Evolutionary conservation across 2,888 invertebrate genomes (phyloP).

Genomic region (Clostera curtula): DNA sequence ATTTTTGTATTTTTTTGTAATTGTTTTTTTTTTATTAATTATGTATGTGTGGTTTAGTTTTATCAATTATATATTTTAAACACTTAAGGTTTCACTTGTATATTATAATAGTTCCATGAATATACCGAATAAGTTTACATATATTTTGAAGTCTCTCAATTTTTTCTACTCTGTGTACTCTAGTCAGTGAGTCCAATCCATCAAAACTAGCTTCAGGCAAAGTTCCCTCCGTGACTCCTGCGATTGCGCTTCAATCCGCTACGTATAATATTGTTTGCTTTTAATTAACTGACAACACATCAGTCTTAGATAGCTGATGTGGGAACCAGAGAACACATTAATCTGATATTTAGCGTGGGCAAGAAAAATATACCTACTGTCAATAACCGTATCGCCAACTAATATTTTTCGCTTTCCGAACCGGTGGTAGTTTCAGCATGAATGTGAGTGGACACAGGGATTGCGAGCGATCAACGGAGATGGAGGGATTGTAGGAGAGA

Average conservation of each 20-base stretch:
- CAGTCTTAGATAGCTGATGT: constrained; percentile 17
- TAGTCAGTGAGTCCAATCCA: constrained; percentile 48
- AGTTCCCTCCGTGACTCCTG: constrained; percentile 57
- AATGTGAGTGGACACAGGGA: too few species aligned
- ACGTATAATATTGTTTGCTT: constrained; percentile 57
- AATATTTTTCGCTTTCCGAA: too few species aligned
- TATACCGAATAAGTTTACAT: too few species aligned
- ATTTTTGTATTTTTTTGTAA: too few species aligned
- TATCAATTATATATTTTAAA: too few species aligned
- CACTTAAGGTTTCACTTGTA: too few species aligned
- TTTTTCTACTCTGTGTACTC: constrained; percentile 25
- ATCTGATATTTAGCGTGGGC: neutral
- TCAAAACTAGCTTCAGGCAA: constrained; percentile 54
- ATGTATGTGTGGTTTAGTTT: too few species aligned
- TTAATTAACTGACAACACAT: constrained; percentile 58
- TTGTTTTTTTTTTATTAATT: too few species aligned
- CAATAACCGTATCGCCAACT: neutral
- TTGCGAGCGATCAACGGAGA: too few species aligned
- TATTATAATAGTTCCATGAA: too few species aligned
- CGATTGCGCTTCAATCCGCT: constrained; percentile 42
- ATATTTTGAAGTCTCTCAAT: constrained; percentile 14
- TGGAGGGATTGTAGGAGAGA: too few species aligned
- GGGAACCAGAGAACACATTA: neutral
- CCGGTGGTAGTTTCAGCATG: too few species aligned
- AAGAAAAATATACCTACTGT: neutral